phyloP scores from a whole-genome alignment of 2,888 invertebrate species.

The Eurytoma adleriae region DNA sequence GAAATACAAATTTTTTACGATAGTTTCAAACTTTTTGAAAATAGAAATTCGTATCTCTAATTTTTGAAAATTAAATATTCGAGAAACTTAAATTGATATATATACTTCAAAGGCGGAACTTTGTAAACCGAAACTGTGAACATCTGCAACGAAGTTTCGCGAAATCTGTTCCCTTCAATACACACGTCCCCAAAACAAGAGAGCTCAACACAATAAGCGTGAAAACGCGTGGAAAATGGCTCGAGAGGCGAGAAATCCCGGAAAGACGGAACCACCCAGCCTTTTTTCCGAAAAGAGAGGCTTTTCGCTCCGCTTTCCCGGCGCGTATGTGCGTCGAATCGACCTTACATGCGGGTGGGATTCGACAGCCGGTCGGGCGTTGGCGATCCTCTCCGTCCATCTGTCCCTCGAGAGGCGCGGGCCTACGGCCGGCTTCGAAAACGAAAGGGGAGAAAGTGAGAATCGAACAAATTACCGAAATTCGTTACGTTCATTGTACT shows the following conservation, averaged over 20 bases:
- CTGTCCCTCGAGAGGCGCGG: conserved; percentile 65
- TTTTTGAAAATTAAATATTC: no score
- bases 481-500: no score
- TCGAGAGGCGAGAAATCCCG: not conserved
- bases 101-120: not conserved
- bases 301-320: conserved; percentile 1
- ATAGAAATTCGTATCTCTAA: no score
- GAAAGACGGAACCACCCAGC: conserved; percentile 16
- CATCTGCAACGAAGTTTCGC: not conserved
- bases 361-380: conserved; percentile 1
- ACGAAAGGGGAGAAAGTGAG: no score
- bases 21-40: no score
- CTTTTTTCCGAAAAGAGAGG: conserved; percentile 4
- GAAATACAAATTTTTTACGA: no score
- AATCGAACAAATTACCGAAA: no score
- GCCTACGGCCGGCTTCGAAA: no score
- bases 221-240: conserved; percentile 9
- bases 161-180: not conserved
- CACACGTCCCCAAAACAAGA: not conserved
- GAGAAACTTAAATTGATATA: not conserved
- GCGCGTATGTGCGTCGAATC: not conserved
- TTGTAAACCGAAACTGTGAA: not conserved
- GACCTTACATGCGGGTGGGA: conserved; percentile 16
- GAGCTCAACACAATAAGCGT: conserved; percentile 2
- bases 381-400: conserved; percentile 62